These are phyloP conservation scores for Chrysodeixis includens DNA, from an alignment of 2,888 invertebrate genomes.

Conservation along the genomic window DNA sequence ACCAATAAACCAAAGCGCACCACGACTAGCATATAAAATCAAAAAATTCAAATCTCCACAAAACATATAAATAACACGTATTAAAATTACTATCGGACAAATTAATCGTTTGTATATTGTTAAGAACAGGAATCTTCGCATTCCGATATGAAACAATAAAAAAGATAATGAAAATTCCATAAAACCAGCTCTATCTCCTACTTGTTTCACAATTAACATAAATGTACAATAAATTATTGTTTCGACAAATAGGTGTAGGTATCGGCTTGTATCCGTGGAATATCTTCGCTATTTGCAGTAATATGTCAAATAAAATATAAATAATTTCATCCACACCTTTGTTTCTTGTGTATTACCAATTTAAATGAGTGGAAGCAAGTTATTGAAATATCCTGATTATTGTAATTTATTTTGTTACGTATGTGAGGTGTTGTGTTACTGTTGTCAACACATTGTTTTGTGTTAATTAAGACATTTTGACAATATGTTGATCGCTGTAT, in stretches of 20 bases:
- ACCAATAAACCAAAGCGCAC: not conserved
- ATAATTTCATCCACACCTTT: constrained; percentile 72
- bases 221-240: constrained; percentile 81
- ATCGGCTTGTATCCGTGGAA: constrained; percentile 68
- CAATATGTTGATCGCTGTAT: not conserved
- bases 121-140: constrained; percentile 62
- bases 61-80: not conserved
- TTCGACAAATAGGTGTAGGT: constrained; percentile 86
- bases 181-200: constrained; percentile 81
- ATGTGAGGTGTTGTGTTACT: constrained; percentile 9
- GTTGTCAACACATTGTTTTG: not conserved
- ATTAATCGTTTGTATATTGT: constrained; percentile 39
- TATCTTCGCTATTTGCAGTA: constrained; percentile 75
- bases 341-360: constrained; percentile 58
- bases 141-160: constrained; percentile 81
- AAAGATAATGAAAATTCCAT: constrained; percentile 82
- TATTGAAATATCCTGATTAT: constrained; percentile 41
- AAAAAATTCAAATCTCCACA: not conserved
- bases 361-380: constrained; percentile 37
- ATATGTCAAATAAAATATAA: constrained; percentile 70
- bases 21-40: not conserved
- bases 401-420: constrained; percentile 25
- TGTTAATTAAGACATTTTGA: not conserved
- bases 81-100: constrained; percentile 27
- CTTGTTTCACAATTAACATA: constrained; percentile 81